These are phyloP conservation scores for Acanthosepion esculentum DNA, from an alignment of 2,888 invertebrate genomes.

Conservation along the genomic window DNA sequence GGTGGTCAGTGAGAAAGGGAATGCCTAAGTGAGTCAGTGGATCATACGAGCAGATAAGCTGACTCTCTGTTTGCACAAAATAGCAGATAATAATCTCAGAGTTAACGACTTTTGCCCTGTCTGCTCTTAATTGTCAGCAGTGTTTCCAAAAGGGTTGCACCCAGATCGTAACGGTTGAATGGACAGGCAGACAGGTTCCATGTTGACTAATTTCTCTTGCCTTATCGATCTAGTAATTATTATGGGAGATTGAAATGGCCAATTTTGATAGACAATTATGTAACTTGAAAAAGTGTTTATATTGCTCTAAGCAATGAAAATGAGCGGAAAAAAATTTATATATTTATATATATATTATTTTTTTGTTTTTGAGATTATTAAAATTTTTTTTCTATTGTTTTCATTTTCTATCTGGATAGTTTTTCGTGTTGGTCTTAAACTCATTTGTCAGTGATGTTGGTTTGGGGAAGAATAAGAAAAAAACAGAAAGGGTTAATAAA, in stretches of 20 bases:
- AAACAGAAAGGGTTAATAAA: not conserved
- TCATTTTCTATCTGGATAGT: not conserved
- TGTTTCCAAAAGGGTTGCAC: not conserved
- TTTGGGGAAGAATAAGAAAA: not conserved
- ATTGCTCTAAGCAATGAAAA: no score
- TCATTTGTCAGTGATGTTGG: not conserved
- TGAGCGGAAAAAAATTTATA: no score
- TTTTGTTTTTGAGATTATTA: no score
- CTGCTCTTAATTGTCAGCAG: conserved; percentile 3
- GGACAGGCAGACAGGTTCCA: no score
- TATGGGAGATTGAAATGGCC: no score
- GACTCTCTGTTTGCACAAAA: not conserved
- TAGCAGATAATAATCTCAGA: not conserved
- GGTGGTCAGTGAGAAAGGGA: not conserved
- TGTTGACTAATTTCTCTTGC: no score
- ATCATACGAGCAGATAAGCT: not conserved
- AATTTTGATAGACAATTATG: no score
- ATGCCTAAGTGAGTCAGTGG: not conserved
- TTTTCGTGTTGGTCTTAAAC: not conserved
- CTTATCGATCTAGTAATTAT: no score
- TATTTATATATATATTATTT: no score
- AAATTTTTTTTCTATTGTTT: no score
- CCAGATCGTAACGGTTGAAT: no score
- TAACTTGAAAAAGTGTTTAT: no score
- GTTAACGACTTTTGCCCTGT: not conserved